Percentiles rank a stretch among this genome's conserved stretches.
Evolutionary conservation across 1,140 invertebrate genomes (phyloP).

Genomic region (Amphibalanus amphitrite): DNA sequence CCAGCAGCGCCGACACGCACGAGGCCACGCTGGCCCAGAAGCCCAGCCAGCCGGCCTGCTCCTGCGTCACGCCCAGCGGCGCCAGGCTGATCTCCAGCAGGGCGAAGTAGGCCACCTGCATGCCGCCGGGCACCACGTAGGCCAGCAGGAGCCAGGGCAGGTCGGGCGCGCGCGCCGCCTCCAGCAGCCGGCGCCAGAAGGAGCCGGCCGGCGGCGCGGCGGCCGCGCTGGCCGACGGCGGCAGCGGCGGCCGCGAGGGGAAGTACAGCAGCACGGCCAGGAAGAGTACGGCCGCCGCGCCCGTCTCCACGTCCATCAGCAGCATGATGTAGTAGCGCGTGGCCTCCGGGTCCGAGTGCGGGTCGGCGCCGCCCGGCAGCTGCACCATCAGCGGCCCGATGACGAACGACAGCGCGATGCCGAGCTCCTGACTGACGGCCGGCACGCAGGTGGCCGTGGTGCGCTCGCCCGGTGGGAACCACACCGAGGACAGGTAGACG

Average conservation of each 20-base stretch:
- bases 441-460: conserved; percentile 20
- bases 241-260: conserved; percentile 24
- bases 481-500: conserved; percentile 22
- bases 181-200: too few species aligned
- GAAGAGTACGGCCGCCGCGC: conserved; percentile 22
- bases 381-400: conserved; percentile 23
- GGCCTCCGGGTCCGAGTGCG: too few species aligned
- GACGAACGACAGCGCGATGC: conserved; percentile 27
- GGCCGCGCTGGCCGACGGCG: conserved; percentile 24
- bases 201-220: neutral
- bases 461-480: conserved; percentile 26
- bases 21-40: too few species aligned
- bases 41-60: too few species aligned
- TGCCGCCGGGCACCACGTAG: too few species aligned
- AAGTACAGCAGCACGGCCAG: conserved; percentile 25
- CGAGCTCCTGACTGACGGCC: conserved; percentile 21
- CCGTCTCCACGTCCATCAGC: neutral
- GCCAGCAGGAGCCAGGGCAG: too few species aligned
- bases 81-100: too few species aligned
- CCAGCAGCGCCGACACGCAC: too few species aligned
- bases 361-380: conserved; percentile 10
- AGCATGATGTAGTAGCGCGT: neutral
- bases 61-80: too few species aligned
- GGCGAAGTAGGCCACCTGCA: too few species aligned
- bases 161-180: too few species aligned